Evolutionary conservation across 2,888 invertebrate genomes (phyloP).

Genomic region (Thelaira solivaga): DNA sequence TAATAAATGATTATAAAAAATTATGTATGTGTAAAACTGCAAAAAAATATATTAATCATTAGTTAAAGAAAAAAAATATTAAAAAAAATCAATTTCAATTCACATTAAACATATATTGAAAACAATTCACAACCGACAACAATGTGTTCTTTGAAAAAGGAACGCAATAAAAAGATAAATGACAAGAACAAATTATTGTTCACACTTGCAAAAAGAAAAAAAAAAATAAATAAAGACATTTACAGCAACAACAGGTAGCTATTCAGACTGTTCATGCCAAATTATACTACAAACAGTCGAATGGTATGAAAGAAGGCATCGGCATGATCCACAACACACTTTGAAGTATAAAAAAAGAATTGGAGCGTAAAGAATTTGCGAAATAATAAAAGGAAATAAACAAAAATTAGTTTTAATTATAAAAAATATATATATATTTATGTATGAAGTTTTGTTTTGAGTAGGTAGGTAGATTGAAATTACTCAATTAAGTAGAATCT

Average conservation of each 20-base stretch:
- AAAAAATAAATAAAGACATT: conserved; percentile 33
- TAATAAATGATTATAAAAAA: conserved; percentile 3
- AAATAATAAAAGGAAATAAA: conserved; percentile 29
- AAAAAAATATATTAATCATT: conserved; percentile 21
- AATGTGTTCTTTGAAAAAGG: conserved; percentile 7
- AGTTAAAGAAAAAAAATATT: too few species aligned
- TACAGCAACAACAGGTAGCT: conserved; percentile 36
- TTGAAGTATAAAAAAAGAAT: conserved; percentile 53
- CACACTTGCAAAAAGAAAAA: conserved; percentile 36
- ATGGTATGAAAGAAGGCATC: conserved; percentile 2
- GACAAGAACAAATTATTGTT: conserved; percentile 34
- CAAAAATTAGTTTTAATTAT: conserved; percentile 26
- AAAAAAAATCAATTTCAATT: conserved; percentile 27
- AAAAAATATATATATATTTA: neutral
- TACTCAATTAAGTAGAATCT: too few species aligned
- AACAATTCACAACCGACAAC: neutral
- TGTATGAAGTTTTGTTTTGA: neutral
- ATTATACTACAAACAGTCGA: conserved; percentile 12
- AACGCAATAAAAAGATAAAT: conserved; percentile 34
- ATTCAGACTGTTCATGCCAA: conserved; percentile 12
- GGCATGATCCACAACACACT: conserved; percentile 40
- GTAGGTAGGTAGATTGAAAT: too few species aligned
- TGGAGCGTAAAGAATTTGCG: conserved; percentile 37
- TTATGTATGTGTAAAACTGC: conserved; percentile 9
- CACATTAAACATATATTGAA: conserved; percentile 8